Conservation (phyloP, 1,140 invertebrate species). For the Zaprionus davidi region DNA sequence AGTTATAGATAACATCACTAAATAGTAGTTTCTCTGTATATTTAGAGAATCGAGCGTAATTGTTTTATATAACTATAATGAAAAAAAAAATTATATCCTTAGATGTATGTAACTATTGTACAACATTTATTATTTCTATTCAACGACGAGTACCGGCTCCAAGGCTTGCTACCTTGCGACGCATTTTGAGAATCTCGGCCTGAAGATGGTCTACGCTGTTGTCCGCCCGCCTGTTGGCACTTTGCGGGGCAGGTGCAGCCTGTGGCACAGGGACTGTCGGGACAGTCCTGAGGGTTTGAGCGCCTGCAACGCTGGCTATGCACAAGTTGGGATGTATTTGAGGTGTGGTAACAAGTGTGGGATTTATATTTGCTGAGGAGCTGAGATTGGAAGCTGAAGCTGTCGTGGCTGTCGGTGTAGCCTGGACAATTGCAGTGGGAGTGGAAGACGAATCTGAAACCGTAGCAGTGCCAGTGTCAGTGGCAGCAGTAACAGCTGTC, state of each 20-base stretch:
- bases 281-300: slow-evolving; percentile 8
- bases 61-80: background rate
- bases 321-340: slow-evolving; percentile 66
- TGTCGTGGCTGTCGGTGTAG: background rate
- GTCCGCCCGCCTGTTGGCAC: background rate
- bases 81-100: background rate
- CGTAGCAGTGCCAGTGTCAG: background rate
- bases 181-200: slow-evolving; percentile 53
- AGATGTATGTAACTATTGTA: background rate
- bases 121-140: background rate
- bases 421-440: background rate
- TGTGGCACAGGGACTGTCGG: background rate
- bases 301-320: slow-evolving; percentile 66
- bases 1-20: background rate
- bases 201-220: slow-evolving; percentile 37
- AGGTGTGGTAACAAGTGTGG: slow-evolving; percentile 53
- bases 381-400: background rate
- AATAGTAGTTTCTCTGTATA: background rate
- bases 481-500: background rate
- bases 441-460: background rate
- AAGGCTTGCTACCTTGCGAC: slow-evolving; percentile 46
- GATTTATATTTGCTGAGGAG: background rate
- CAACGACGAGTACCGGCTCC: slow-evolving; percentile 13
- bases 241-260: background rate
- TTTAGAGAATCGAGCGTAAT: background rate